Conservation (phyloP, 2,888 invertebrate species). For the Luperina nickerlii region DNA sequence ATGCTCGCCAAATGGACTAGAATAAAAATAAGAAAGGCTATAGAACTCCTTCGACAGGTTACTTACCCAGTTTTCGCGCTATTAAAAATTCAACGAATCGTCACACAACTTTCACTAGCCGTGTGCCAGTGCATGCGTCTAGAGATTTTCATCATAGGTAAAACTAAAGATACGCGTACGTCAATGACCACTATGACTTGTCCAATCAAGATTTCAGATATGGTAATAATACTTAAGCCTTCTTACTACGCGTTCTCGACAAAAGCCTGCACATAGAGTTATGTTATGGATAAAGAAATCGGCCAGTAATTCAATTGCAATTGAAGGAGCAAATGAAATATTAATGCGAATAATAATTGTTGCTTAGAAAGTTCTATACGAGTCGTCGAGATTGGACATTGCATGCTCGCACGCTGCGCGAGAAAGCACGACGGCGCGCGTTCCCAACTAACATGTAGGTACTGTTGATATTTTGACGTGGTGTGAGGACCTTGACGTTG, state of each 20-base stretch:
- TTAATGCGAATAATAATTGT: conserved; percentile 89
- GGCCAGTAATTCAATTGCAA: conserved; percentile 74
- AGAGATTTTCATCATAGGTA: conserved; percentile 70
- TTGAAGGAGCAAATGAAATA: conserved; percentile 86
- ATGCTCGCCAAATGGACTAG: conserved; percentile 83
- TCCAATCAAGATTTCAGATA: conserved; percentile 35
- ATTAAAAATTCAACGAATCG: conserved; percentile 88
- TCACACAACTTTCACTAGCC: conserved; percentile 88
- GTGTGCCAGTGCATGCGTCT: conserved; percentile 73
- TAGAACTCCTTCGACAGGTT: conserved; percentile 83
- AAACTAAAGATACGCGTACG: conserved; percentile 54
- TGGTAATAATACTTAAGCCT: conserved; percentile 22
- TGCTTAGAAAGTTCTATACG: conserved; percentile 89
- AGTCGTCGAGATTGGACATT: conserved; percentile 86
- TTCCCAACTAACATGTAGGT: conserved; percentile 43
- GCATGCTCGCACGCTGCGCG: conserved; percentile 89
- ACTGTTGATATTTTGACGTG: conserved; percentile 51
- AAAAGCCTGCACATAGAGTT: conserved; percentile 27
- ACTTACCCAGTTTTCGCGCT: conserved; percentile 87
- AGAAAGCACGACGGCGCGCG: conserved; percentile 86
- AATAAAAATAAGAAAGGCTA: conserved; percentile 87
- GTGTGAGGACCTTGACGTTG: conserved; percentile 55
- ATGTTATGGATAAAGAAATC: conserved; percentile 67
- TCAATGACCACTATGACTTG: conserved; percentile 37
- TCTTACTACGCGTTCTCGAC: conserved; percentile 19